phyloP scores from a whole-genome alignment of 2,888 invertebrate genomes.

The Syrphus vitripennis region DNA sequence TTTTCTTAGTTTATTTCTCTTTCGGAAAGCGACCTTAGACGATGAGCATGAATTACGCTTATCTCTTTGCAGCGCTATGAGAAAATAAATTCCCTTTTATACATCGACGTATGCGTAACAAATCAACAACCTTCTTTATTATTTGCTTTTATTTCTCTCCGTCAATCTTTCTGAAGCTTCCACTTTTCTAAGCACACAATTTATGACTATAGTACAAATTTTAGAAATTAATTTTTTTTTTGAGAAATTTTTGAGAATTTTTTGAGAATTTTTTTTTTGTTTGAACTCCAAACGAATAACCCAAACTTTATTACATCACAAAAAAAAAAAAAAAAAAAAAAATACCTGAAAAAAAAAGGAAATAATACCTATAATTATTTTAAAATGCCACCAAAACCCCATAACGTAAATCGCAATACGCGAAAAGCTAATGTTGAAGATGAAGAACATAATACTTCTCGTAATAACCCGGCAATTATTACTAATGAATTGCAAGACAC shows the following conservation, averaged over 20 bases:
- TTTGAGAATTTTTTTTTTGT: not conserved
- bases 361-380: too few relatives aligned
- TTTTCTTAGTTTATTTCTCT: too few relatives aligned
- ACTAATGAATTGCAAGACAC: not conserved
- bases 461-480: not conserved
- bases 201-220: not conserved
- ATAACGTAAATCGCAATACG: not conserved
- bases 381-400: not conserved
- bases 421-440: not conserved
- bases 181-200: not conserved
- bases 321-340: too few relatives aligned
- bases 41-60: too few relatives aligned
- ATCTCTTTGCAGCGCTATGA: too few relatives aligned
- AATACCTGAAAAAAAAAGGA: too few relatives aligned
- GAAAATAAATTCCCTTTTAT: not conserved
- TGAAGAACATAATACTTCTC: not conserved
- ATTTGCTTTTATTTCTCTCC: not conserved
- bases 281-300: too few relatives aligned
- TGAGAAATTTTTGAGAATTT: not conserved
- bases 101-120: not conserved
- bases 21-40: too few relatives aligned
- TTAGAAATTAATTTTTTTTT: too few relatives aligned
- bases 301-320: too few relatives aligned
- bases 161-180: not conserved
- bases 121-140: not conserved